Conservation (phyloP, 2,888 invertebrate genomes). For the Smittia aterrima region DNA sequence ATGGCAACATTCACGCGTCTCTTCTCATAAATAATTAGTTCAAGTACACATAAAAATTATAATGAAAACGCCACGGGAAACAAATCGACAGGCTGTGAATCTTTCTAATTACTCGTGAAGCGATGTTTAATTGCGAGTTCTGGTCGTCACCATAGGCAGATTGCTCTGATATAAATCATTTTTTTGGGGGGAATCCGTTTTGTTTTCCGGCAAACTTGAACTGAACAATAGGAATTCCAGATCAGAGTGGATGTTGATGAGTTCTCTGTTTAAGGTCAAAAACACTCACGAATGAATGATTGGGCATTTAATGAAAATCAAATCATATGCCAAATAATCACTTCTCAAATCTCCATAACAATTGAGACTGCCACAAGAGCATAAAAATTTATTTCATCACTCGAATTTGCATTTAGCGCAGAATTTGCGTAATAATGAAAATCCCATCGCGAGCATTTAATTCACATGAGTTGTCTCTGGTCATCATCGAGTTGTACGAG, state of each 20-base stretch:
- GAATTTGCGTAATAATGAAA: slow-evolving; percentile 40
- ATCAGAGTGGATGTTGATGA: not conserved
- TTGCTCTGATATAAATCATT: not conserved
- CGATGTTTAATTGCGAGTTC: not conserved
- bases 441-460: not conserved
- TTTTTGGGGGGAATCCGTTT: not conserved
- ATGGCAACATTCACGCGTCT: not conserved
- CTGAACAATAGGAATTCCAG: not conserved
- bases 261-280: not conserved
- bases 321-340: not conserved
- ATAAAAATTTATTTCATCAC: slow-evolving; percentile 10
- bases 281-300: slow-evolving; percentile 11
- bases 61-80: not conserved
- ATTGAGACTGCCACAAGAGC: not conserved
- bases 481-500: not conserved
- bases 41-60: slow-evolving; percentile 17
- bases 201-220: not conserved
- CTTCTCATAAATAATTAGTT: slow-evolving; percentile 19
- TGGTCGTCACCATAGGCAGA: not conserved
- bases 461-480: not conserved
- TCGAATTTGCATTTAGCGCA: slow-evolving; percentile 39
- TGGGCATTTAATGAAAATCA: not conserved
- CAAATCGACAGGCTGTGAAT: not conserved
- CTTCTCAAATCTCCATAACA: slow-evolving; percentile 8
- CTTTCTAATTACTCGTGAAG: not conserved